Evolutionary conservation across 2,113 vertebrate genomes (phyloP).

Genomic region (Rhineura floridana): DNA sequence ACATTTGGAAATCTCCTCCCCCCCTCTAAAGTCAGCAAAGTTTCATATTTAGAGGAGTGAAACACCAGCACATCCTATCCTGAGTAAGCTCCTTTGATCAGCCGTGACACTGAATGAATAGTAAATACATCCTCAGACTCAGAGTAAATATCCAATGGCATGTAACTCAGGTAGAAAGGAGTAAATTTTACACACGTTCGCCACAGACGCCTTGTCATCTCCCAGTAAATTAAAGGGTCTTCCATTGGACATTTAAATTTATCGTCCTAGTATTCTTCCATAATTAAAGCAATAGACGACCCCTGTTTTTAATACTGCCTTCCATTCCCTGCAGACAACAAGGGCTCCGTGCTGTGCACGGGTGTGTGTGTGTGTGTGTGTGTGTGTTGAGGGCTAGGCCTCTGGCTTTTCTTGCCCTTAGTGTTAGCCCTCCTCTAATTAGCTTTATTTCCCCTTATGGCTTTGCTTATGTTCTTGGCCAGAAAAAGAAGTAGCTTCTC

Average conservation of each 20-base stretch:
- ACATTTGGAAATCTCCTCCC: constrained; percentile 45
- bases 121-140: constrained; percentile 68
- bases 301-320: constrained; percentile 47
- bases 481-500: background rate
- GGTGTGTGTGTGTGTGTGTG: background rate
- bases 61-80: constrained; percentile 62
- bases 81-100: constrained; percentile 66
- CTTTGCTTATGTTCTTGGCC: constrained; percentile 16
- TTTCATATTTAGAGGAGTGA: constrained; percentile 69
- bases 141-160: constrained; percentile 63
- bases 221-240: constrained; percentile 74
- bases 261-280: constrained; percentile 58
- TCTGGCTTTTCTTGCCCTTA: background rate
- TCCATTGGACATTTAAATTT: constrained; percentile 67
- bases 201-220: constrained; percentile 72
- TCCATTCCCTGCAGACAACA: constrained; percentile 49
- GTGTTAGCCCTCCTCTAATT: constrained; percentile 15
- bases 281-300: constrained; percentile 52
- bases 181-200: constrained; percentile 66
- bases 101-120: constrained; percentile 60
- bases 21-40: constrained; percentile 11
- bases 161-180: constrained; percentile 67
- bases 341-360: background rate
- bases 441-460: background rate
- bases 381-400: background rate